Conservation (phyloP, 2,113 vertebrate genomes). For the Tragelaphus scriptus region DNA sequence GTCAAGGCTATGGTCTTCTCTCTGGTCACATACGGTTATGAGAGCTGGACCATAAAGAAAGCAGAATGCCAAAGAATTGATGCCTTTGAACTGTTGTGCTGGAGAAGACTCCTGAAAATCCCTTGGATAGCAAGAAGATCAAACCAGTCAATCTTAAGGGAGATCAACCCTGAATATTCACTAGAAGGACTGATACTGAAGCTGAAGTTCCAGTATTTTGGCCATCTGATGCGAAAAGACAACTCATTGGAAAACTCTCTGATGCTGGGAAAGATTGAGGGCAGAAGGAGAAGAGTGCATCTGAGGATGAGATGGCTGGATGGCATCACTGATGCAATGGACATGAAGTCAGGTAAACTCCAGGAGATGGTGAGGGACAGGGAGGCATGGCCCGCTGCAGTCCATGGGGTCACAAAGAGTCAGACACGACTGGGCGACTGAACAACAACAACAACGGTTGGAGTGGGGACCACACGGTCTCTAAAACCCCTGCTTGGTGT, state of each 20-base stretch:
- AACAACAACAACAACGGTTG: not conserved
- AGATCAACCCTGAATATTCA: not conserved
- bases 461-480: no score
- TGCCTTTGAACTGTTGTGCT: not conserved
- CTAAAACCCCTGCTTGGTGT: not conserved
- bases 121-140: not conserved
- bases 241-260: not conserved
- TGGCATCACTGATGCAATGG: not conserved
- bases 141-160: not conserved
- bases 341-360: not conserved
- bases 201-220: not conserved
- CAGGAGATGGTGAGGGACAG: not conserved
- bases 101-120: not conserved
- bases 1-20: not conserved
- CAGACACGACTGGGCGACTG: fast-evolving
- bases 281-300: not conserved
- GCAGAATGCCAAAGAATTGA: not conserved
- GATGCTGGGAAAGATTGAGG: not conserved
- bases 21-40: not conserved
- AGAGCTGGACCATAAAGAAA: not conserved
- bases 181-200: not conserved
- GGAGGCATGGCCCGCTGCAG: not conserved
- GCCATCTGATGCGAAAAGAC: not conserved
- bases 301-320: not conserved
- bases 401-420: not conserved